A percentile compares a stretch with the other conserved stretches of the same genome.
These are phyloP conservation scores for Thumatha senex DNA, from an alignment of 2,888 invertebrate species.

Conservation along the genomic window DNA sequence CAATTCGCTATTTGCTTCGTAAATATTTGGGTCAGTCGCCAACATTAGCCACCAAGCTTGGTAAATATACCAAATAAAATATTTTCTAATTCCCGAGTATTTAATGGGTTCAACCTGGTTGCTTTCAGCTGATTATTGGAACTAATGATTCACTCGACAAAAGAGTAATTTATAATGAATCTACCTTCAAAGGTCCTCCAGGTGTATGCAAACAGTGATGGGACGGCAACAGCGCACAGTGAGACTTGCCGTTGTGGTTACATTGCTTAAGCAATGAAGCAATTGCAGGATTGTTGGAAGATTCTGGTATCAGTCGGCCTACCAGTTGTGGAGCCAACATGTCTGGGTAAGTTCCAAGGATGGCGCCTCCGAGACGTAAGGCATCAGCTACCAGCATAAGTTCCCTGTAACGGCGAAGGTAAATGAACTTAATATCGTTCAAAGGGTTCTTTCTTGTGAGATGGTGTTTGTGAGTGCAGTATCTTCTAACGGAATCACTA, in stretches of 20 bases:
- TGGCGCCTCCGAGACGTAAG: constrained; percentile 95
- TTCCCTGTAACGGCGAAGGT: constrained; percentile 83
- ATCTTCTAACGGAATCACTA: too few species aligned
- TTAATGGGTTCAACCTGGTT: too few species aligned
- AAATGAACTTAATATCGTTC: neutral
- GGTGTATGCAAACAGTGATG: constrained; percentile 99
- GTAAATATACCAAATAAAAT: too few species aligned
- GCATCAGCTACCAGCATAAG: constrained; percentile 97
- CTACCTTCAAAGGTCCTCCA: constrained; percentile 97
- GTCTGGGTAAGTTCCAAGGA: constrained; percentile 94
- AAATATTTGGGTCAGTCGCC: too few species aligned
- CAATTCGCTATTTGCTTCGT: too few species aligned
- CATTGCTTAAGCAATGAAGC: constrained; percentile 95
- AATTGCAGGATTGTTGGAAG: constrained; percentile 87
- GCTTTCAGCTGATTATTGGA: too few species aligned
- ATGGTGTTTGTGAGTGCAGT: too few species aligned
- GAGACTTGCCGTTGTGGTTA: constrained; percentile 93
- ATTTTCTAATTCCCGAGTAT: too few species aligned
- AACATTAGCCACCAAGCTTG: too few species aligned
- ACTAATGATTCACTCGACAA: too few species aligned
- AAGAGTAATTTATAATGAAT: too few species aligned
- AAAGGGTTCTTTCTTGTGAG: too few species aligned
- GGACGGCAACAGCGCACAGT: constrained; percentile 95
- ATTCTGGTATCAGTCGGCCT: constrained; percentile 95
- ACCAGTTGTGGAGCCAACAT: constrained; percentile 98